Base-by-base conservation (phyloP, 1,140 invertebrate species). In the Samia ricini region DNA sequence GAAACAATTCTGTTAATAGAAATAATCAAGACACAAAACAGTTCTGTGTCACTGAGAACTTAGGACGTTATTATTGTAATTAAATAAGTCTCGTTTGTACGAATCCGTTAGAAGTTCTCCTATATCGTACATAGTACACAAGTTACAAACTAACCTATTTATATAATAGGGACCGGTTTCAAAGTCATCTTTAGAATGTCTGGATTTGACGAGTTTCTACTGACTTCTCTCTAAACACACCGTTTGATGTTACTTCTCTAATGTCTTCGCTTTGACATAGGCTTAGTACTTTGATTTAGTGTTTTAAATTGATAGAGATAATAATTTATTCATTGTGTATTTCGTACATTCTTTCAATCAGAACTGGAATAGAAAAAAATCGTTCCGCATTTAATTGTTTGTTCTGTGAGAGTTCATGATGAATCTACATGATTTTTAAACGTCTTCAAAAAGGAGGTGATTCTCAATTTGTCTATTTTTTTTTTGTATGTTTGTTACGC, bases 11-110 rank as follows among this genome's bases (percentile, higher is more conserved):
- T 3, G 8, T 42, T 42, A 42, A 15, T 42, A 42, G 33, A 42
- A 42, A 23, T 23, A 52, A 12, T 52, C 50, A n/a, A n/a, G 19
- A 22, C 22, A 23, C 52, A 24, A 55, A 55, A 24, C 52, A 24
- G 52, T 55, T 24, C 18, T 23, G 52, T 55, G n/a, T 4, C 1
- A n/a, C 48, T 49, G 20, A 49, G 52, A n/a, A 42, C 15, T 8
- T 55, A 5, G 12, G 52, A 10, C 52, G 21, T 55, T 55, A 55
- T 55, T 55, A 55, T 55, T 55, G 24, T 55, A 55, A 55, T 55
- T 55, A 24, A 55, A 55, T 55, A 24, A 55, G 52, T 55, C 24
- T n/a, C 52, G 24, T 55, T 55, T 55, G 22, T 55, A 22, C 33
- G 33, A 42, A 42, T 23, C 50, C 50, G 20, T 20, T 52, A 19